Conservation (phyloP, 2,113 vertebrate genomes). For the zebrafish (Danio rerio) region GRCz12tu NC_133180.1:61810001-61810500, state of each 20-base stretch:
- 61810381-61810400: conserved; percentile 1
- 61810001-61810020: conserved; percentile 33
- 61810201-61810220: conserved; percentile 25
- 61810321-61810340: conserved; percentile 47
- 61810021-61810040: conserved; percentile 29
- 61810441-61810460: too few species aligned
- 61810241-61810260: conserved; percentile 6
- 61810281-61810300: conserved; percentile 37
- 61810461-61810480: too few species aligned
- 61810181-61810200: conserved; percentile 32
- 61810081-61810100: conserved; percentile 16
- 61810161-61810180: conserved; percentile 34
- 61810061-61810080: conserved; percentile 8
- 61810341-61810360: conserved; percentile 41
- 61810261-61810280: conserved; percentile 52
- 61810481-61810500: too few species aligned
- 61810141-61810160: conserved; percentile 55
- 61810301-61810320: conserved; percentile 51
- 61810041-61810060: conserved; percentile 39
- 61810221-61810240: conserved; percentile 31
- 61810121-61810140: conserved; percentile 37
- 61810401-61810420: too few species aligned
- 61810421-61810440: too few species aligned
- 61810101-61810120: conserved; percentile 31
- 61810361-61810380: conserved; percentile 55